Conservation (phyloP, 2,797 vertebrate genomes). For the Salarias fasciatus region DNA sequence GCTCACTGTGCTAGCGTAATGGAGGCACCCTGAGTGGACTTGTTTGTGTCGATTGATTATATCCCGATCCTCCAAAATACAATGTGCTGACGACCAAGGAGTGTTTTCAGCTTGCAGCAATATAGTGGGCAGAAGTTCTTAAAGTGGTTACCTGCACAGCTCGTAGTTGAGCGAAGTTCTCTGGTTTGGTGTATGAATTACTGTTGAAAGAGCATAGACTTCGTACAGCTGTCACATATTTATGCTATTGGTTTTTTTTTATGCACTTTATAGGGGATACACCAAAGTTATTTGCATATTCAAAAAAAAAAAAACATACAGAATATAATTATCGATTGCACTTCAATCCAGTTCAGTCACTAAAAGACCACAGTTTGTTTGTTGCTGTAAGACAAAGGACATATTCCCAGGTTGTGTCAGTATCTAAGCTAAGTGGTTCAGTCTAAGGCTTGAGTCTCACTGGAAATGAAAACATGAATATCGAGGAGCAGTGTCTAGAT, state of each 20-base stretch:
- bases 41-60: conserved; percentile 46
- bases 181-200: conserved; percentile 20
- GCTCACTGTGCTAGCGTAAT: conserved; percentile 62
- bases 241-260: too few relatives aligned
- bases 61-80: conserved; percentile 33
- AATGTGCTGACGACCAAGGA: conserved; percentile 54
- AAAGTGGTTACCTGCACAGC: conserved; percentile 11
- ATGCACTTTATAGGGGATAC: conserved; percentile 2
- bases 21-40: conserved; percentile 70
- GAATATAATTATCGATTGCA: conserved; percentile 26
- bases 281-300: conserved; percentile 28
- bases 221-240: conserved; percentile 20
- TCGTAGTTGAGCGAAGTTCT: conserved; percentile 45
- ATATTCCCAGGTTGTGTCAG: conserved; percentile 6
- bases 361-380: conserved; percentile 5
- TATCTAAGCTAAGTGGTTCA: too few relatives aligned
- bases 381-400: conserved; percentile 17
- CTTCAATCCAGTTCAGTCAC: conserved; percentile 23
- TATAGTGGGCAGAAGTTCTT: conserved; percentile 27
- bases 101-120: conserved; percentile 25
- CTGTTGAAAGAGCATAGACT: conserved; percentile 16
- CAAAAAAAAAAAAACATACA: conserved; percentile 1
- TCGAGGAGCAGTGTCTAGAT: conserved; percentile 82
- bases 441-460: conserved; percentile 30
- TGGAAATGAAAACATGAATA: conserved; percentile 87